phyloP scores from a whole-genome alignment of 2,797 vertebrate genomes.

The Sebastolobus altivelis region DNA sequence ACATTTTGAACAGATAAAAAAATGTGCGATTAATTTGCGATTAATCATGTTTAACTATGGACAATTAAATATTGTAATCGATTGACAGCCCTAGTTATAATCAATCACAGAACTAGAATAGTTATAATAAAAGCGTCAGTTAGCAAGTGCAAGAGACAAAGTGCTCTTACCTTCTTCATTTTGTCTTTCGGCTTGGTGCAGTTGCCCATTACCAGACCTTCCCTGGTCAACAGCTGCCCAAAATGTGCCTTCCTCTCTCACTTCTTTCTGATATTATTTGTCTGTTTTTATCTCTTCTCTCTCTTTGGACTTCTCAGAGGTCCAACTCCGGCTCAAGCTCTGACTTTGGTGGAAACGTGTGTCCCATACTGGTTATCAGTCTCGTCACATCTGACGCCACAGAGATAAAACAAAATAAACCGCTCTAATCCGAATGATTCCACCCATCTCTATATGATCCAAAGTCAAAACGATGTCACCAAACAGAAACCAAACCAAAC shows the following conservation, averaged over 20 bases:
- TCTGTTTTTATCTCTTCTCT: not conserved
- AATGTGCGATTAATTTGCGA: no score
- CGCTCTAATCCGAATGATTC: slow-evolving; percentile 45
- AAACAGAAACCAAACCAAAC: slow-evolving; percentile 7
- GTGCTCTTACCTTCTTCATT: slow-evolving; percentile 78
- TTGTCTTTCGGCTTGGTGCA: slow-evolving; percentile 88
- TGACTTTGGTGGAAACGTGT: not conserved
- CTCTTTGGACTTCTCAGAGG: slow-evolving; percentile 26
- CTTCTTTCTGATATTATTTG: not conserved
- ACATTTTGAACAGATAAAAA: no score
- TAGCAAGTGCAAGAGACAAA: not conserved
- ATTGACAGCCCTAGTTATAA: not conserved
- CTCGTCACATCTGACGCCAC: not conserved
- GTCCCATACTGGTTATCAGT: slow-evolving; percentile 31
- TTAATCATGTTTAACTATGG: no score
- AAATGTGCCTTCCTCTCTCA: not conserved
- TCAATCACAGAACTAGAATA: not conserved
- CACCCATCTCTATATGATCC: slow-evolving; percentile 3
- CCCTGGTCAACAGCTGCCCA: not conserved
- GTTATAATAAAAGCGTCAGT: not conserved
- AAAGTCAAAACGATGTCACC: not conserved
- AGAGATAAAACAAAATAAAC: slow-evolving; percentile 1
- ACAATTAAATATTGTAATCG: no score
- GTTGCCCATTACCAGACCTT: slow-evolving; percentile 88
- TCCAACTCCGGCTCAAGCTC: slow-evolving; percentile 18